A percentile compares a stretch with the other conserved stretches of the same genome.
These are phyloP conservation scores for Urophycis tenuis DNA, from an alignment of 2,797 vertebrate genomes.

Conservation along the genomic window DNA sequence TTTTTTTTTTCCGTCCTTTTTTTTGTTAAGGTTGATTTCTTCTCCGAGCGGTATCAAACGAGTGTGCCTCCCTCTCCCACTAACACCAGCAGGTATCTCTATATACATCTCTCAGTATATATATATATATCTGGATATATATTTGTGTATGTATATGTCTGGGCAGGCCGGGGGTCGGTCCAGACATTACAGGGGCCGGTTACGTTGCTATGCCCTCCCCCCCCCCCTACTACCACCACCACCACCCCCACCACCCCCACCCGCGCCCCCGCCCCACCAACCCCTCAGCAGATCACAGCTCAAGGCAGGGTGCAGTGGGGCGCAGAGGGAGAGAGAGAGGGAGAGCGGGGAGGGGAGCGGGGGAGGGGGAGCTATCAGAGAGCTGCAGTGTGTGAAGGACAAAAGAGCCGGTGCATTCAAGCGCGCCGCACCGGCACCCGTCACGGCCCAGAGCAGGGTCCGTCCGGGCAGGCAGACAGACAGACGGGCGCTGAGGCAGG, in stretches of 20 bases:
- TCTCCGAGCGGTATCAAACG: neutral
- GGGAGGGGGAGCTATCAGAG: constrained; percentile 75
- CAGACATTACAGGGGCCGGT: constrained; percentile 59
- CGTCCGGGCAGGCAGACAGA: constrained; percentile 61
- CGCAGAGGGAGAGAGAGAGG: constrained; percentile 54
- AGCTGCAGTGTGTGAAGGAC: constrained; percentile 81
- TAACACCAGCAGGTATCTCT: neutral
- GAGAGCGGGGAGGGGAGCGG: constrained; percentile 65
- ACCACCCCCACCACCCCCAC: too few relatives aligned
- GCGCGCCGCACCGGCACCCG: constrained; percentile 71
- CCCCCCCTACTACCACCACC: too few relatives aligned
- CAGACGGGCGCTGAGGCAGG: too few relatives aligned
- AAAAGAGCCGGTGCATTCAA: constrained; percentile 76
- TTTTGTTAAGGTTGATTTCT: constrained; percentile 34
- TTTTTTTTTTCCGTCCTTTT: constrained; percentile 39
- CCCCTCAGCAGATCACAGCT: constrained; percentile 71
- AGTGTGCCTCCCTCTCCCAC: neutral
- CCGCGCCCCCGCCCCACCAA: constrained; percentile 49
- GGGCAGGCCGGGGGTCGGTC: constrained; percentile 41
- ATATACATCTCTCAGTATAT: neutral
- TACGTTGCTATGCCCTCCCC: neutral
- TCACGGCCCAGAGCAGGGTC: constrained; percentile 73
- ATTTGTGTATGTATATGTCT: neutral
- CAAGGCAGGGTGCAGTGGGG: constrained; percentile 70
- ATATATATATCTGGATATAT: neutral